phyloP scores from a whole-genome alignment of 2,113 vertebrate genomes.

The Camelus bactrianus region DNA sequence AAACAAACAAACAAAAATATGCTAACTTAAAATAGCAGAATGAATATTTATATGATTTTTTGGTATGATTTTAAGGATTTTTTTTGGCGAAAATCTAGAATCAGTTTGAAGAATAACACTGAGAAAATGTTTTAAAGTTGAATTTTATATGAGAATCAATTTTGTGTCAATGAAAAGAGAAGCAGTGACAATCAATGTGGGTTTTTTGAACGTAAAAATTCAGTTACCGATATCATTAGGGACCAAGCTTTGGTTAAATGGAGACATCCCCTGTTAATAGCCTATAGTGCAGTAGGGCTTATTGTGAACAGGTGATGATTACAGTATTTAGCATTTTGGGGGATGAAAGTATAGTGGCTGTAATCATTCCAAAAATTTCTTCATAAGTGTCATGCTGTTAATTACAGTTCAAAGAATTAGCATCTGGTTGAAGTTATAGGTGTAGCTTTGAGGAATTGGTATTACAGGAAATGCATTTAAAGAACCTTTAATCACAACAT shows the following conservation, averaged over 20 bases:
- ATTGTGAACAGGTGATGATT: constrained; percentile 79
- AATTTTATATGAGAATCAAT: constrained; percentile 7
- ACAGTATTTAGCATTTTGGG: constrained; percentile 71
- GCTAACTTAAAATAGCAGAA: background rate
- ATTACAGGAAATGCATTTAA: constrained; percentile 77
- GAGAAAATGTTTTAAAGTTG: background rate
- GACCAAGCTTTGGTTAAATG: constrained; percentile 73
- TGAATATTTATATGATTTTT: background rate
- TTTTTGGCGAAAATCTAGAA: background rate
- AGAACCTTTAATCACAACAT: constrained; percentile 69
- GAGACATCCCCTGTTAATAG: constrained; percentile 64
- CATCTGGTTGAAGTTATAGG: constrained; percentile 80
- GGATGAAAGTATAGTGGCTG: constrained; percentile 65
- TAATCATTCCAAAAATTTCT: constrained; percentile 79
- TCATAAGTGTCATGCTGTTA: constrained; percentile 78
- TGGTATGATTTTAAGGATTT: background rate
- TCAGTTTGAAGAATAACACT: background rate
- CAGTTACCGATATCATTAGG: constrained; percentile 57
- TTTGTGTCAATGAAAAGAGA: background rate
- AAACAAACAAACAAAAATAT: background rate
- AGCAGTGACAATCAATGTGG: background rate
- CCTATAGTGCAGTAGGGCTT: constrained; percentile 57
- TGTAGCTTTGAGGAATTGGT: constrained; percentile 68
- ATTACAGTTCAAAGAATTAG: constrained; percentile 80
- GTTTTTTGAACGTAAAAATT: constrained; percentile 63